Evolutionary conservation across 1,140 invertebrate species (phyloP).

Genomic region (Hypsibius dujardini): DNA sequence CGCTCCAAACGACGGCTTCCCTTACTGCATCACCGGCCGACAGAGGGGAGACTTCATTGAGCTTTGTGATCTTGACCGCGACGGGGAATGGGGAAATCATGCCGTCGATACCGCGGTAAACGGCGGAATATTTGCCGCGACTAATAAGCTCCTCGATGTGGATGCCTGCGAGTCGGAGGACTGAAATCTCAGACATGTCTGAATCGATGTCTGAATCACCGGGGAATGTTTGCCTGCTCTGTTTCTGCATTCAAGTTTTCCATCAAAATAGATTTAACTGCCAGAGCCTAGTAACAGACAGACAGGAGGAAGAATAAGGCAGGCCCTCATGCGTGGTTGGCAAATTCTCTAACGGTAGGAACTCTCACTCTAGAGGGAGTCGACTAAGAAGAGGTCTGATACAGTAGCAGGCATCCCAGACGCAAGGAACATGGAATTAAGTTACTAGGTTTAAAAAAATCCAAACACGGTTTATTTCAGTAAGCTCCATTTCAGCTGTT

Average conservation of each 20-base stretch:
- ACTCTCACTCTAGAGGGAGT: background rate
- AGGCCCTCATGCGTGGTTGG: background rate
- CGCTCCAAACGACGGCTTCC: conserved; percentile 9
- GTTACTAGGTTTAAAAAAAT: background rate
- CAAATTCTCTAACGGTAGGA: background rate
- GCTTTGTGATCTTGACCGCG: background rate
- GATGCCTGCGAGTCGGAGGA: no score
- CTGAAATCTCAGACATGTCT: no score
- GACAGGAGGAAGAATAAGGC: background rate
- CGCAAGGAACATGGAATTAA: no score
- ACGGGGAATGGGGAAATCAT: background rate
- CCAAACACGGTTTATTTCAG: conserved; percentile 36
- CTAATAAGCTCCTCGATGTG: background rate
- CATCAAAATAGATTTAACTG: background rate
- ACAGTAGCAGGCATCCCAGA: no score
- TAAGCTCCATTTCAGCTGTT: conserved; percentile 81
- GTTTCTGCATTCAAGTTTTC: no score
- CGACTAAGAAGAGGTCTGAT: background rate
- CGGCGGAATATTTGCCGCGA: background rate
- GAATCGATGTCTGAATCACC: no score
- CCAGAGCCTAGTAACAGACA: background rate
- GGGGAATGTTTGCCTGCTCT: no score
- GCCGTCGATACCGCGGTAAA: background rate
- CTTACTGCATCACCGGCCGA: background rate
- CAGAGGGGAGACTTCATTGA: background rate